Percentiles rank a stretch among this genome's conserved stretches.
Evolutionary conservation across 1,140 invertebrate genomes (phyloP).

Genomic region (Papilio polytes): DNA sequence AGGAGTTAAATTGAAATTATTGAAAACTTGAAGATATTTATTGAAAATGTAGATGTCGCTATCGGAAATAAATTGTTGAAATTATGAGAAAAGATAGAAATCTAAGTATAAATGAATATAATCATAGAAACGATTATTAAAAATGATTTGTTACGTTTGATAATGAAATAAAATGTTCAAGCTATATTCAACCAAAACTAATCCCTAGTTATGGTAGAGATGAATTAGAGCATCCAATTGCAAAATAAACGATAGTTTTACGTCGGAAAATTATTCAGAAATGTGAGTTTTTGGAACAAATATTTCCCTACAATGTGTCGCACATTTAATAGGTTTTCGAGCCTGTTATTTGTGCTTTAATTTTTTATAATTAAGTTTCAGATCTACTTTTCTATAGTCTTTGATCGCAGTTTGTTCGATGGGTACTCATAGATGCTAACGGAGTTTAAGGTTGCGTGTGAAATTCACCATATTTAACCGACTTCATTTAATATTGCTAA

Average conservation of each 20-base stretch:
- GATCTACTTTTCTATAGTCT: conserved; percentile 8
- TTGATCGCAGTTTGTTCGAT: conserved; percentile 5
- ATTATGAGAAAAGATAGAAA: background rate
- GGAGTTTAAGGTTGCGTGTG: background rate
- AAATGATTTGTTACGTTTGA: background rate
- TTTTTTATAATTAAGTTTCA: conserved; percentile 4
- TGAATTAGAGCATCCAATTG: background rate
- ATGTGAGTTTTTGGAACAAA: background rate
- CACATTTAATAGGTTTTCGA: background rate
- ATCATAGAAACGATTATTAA: background rate
- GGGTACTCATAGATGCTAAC: conserved; percentile 4
- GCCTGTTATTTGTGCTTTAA: conserved; percentile 15
- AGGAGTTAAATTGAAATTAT: background rate
- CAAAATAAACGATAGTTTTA: background rate
- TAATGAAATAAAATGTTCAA: background rate
- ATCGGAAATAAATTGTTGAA: background rate
- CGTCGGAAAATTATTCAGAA: background rate
- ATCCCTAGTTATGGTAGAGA: no score
- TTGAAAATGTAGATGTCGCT: background rate
- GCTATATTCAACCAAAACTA: background rate
- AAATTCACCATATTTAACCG: conserved; percentile 8
- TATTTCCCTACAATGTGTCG: background rate
- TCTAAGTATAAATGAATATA: background rate
- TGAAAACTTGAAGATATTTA: background rate
- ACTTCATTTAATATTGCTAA: conserved; percentile 17